Base-by-base conservation (phyloP, 1,140 invertebrate genomes). In the Cydia amplana region DNA sequence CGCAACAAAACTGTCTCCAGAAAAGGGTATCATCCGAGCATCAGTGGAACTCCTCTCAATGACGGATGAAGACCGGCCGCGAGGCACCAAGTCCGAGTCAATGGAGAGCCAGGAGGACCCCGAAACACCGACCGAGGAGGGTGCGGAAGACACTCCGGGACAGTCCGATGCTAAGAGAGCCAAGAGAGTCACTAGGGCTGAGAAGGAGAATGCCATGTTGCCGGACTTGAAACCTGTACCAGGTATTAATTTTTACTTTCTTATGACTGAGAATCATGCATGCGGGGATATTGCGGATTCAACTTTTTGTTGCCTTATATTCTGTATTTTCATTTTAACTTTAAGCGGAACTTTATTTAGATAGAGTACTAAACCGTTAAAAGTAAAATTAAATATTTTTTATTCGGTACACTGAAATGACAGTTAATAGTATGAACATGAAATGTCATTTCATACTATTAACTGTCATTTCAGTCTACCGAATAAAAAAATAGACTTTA, bases 141-240 rank as follows among this genome's bases (percentile, higher is more conserved):
- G 23, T 70, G 60, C 74, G 65, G 81, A 79, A 74, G 75, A 75
- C 14, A 60, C 78, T 60, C 73, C 63, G 80, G 92, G 80, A 89
- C 94, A 75, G 77, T 90, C 88, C n/a, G 85, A 84, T 77, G 78
- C 85, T 74, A 93, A 91, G 67, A 85, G 83, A 74, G 81, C 78
- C 1, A 93, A 87, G 67, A 85, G 90, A 74, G 75, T 87, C 0
- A 91, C 89, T 63, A 67, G 78, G 6, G 94, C 94, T 84, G 94
- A 96, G 84, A 94, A 94, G 80, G 96, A 97, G 83, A 94, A 96
- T 85, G 93, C 95, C 49, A 93, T 97, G 77, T 92, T 99, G 16
- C 98, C 98, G 1, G 85, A 97, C 81, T 94, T 99, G 85, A 96
- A 96, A 85, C 95, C 96, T 49, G 94, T 94, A 23, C 94, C 95